A percentile compares a stretch with the other conserved stretches of the same genome.
Evolutionary conservation across 2,113 vertebrate genomes (phyloP).

Genomic region (Xiphophorus couchianus): DNA sequence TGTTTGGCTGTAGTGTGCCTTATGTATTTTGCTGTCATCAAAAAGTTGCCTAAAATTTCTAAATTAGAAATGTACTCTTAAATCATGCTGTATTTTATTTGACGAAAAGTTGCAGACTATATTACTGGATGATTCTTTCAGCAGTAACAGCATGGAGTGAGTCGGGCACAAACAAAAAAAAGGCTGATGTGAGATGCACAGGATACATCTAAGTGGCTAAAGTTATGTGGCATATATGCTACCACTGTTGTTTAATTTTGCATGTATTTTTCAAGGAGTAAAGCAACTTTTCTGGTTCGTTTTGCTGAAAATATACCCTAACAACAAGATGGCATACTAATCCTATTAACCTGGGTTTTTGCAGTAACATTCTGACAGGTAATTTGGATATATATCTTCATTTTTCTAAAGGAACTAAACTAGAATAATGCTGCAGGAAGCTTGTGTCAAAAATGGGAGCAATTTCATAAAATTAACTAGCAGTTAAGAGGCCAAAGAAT

Average conservation of each 20-base stretch:
- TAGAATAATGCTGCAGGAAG: background rate
- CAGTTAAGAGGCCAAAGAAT: background rate
- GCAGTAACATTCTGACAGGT: background rate
- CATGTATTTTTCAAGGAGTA: background rate
- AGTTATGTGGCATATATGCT: background rate
- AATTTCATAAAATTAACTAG: background rate
- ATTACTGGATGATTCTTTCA: background rate
- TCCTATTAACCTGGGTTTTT: background rate
- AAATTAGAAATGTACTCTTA: background rate
- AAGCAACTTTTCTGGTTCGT: background rate
- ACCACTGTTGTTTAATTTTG: background rate
- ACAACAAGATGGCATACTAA: constrained; percentile 3
- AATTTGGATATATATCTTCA: background rate
- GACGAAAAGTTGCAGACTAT: background rate
- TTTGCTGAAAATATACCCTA: background rate
- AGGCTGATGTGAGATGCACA: background rate
- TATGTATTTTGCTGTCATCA: constrained; percentile 22
- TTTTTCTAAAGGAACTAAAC: background rate
- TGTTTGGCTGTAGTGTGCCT: constrained; percentile 23
- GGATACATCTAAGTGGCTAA: background rate
- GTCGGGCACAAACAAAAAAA: background rate
- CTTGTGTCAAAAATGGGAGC: background rate
- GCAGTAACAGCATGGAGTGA: background rate
- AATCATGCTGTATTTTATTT: background rate
- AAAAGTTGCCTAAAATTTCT: background rate